These are phyloP conservation scores for Cossypha niveicapilla DNA, from an alignment of 2,797 vertebrate species.

Conservation along the genomic window DNA sequence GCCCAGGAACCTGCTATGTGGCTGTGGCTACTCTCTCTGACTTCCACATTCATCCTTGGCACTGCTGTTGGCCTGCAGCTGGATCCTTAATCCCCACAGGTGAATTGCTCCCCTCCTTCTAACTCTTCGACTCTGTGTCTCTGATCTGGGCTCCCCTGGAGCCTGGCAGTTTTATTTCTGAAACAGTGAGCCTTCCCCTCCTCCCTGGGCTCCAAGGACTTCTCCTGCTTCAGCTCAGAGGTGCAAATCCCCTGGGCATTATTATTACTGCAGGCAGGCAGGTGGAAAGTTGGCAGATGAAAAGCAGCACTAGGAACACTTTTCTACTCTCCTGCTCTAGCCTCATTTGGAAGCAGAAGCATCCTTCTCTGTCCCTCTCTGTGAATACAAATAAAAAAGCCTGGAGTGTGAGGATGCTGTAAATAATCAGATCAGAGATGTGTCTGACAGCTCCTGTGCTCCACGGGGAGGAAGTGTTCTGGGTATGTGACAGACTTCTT, in stretches of 20 bases:
- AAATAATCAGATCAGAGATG: not conserved
- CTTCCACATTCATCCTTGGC: not conserved
- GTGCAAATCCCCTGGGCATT: not conserved
- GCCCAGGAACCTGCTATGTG: not conserved
- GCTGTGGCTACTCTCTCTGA: not conserved
- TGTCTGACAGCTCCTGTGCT: not conserved
- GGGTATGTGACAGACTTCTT: not conserved
- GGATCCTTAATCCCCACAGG: not conserved
- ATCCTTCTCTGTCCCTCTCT: not conserved
- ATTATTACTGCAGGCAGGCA: not conserved
- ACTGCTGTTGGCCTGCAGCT: not conserved
- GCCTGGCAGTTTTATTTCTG: not conserved
- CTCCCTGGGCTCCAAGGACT: not conserved
- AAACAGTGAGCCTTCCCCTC: not conserved
- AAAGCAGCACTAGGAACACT: not conserved
- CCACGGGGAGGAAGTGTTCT: rapidly evolving
- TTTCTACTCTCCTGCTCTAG: not conserved
- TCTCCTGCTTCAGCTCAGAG: not conserved
- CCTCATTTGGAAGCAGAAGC: slow-evolving; percentile 1
- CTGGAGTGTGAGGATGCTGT: not conserved
- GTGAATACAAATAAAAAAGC: not conserved
- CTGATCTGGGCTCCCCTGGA: not conserved
- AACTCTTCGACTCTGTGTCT: not conserved
- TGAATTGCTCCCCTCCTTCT: not conserved
- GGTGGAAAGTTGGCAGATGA: not conserved